These are phyloP conservation scores for Coptodon rendalli DNA, from an alignment of 2,113 vertebrate genomes.

Conservation along the genomic window DNA sequence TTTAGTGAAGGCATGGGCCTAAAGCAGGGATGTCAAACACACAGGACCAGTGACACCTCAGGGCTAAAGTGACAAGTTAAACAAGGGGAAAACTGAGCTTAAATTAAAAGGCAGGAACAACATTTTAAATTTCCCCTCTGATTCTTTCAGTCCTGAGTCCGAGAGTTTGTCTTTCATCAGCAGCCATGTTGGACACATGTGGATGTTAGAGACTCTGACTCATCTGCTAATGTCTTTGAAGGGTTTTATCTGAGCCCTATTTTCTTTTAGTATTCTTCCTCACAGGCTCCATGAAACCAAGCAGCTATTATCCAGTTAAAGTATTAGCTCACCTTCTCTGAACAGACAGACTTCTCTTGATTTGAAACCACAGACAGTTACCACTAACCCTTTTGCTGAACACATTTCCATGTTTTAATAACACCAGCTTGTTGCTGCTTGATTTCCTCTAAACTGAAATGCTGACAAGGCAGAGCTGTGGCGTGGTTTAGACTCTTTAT, in stretches of 20 bases:
- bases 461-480: neutral
- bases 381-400: neutral
- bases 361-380: neutral
- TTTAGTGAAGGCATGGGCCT: neutral
- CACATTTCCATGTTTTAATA: neutral
- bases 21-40: neutral
- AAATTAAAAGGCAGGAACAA: neutral
- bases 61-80: rapidly evolving
- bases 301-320: neutral
- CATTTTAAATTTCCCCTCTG: neutral
- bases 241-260: neutral
- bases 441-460: neutral
- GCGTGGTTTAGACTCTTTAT: neutral
- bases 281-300: neutral
- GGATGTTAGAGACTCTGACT: neutral
- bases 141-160: neutral
- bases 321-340: neutral
- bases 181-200: neutral
- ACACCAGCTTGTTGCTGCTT: neutral
- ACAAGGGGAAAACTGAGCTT: neutral
- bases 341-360: neutral
- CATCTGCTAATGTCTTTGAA: neutral
- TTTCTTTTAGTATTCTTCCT: neutral
- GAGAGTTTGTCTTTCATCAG: neutral
- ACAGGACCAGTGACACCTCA: rapidly evolving